These are phyloP conservation scores for Tetanocera ferruginea DNA, from an alignment of 2,888 invertebrate genomes.

Conservation along the genomic window DNA sequence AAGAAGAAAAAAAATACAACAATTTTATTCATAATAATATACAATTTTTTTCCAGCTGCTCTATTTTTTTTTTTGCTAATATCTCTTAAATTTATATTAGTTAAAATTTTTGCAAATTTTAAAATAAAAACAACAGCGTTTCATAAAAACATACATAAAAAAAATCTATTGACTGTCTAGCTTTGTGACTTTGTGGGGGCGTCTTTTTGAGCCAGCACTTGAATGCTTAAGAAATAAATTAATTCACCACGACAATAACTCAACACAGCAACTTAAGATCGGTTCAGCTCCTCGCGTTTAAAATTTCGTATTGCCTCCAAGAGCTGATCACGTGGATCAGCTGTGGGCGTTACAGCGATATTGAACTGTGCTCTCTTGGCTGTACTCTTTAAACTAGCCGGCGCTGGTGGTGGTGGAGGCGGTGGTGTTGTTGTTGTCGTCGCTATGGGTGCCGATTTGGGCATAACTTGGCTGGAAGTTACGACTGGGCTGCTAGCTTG, in stretches of 20 bases:
- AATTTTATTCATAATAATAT: slow-evolving; percentile 1
- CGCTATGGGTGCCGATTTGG: slow-evolving; percentile 29
- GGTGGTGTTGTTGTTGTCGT: slow-evolving; percentile 50
- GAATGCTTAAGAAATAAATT: background rate
- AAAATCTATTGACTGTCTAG: background rate
- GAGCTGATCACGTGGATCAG: slow-evolving; percentile 77
- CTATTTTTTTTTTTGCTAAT: too few relatives aligned
- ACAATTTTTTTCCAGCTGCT: slow-evolving; percentile 3
- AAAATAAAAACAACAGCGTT: too few relatives aligned
- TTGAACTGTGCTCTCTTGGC: slow-evolving; percentile 47
- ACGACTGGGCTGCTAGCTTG: slow-evolving; percentile 44
- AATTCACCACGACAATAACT: background rate
- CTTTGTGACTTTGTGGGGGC: background rate
- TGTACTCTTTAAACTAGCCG: slow-evolving; percentile 43
- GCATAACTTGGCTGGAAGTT: slow-evolving; percentile 50
- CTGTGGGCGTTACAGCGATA: slow-evolving; percentile 45
- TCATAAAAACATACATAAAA: too few relatives aligned
- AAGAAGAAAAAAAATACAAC: background rate
- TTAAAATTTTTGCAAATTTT: too few relatives aligned
- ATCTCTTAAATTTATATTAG: too few relatives aligned
- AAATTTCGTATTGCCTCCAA: slow-evolving; percentile 81
- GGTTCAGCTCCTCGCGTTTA: slow-evolving; percentile 69
- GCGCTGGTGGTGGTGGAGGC: slow-evolving; percentile 65
- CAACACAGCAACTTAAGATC: slow-evolving; percentile 49
- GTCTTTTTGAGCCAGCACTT: background rate